These are phyloP conservation scores for Gymnorhina tibicen DNA, from an alignment of 2,113 vertebrate species.

Conservation along the genomic window DNA sequence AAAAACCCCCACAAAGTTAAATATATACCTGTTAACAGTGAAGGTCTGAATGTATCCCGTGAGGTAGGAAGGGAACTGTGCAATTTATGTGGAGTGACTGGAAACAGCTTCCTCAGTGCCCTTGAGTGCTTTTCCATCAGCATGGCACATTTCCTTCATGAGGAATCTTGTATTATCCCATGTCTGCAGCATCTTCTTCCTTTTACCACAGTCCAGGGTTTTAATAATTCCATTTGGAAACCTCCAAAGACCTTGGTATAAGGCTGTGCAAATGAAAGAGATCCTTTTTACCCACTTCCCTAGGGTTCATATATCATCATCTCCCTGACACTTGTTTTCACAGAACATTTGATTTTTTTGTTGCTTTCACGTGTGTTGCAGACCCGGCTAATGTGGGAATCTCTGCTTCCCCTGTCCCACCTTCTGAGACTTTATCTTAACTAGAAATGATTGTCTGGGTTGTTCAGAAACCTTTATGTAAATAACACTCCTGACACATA, in stretches of 20 bases:
- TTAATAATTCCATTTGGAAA: not conserved
- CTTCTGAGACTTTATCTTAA: not conserved
- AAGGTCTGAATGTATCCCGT: not conserved
- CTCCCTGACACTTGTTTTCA: not conserved
- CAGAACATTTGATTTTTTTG: not conserved
- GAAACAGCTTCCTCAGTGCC: not conserved
- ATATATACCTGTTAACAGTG: not conserved
- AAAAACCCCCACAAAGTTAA: not conserved
- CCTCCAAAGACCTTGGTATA: not conserved
- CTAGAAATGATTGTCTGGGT: not conserved
- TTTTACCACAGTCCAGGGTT: not conserved
- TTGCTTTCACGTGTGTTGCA: not conserved
- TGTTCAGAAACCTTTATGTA: not conserved
- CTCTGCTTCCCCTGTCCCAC: not conserved
- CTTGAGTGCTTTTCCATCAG: not conserved
- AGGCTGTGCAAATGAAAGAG: not conserved
- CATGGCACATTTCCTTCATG: not conserved
- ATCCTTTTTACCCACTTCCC: not conserved
- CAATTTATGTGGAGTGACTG: not conserved
- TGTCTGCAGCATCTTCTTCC: not conserved
- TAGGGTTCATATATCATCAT: not conserved
- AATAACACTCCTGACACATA: not conserved
- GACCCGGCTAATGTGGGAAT: not conserved
- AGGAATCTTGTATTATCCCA: not conserved
- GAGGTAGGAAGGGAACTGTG: not conserved